A percentile compares a stretch with the other conserved stretches of the same genome.
Evolutionary conservation across 2,888 invertebrate species (phyloP).

Genomic region (Bellardia pandia): DNA sequence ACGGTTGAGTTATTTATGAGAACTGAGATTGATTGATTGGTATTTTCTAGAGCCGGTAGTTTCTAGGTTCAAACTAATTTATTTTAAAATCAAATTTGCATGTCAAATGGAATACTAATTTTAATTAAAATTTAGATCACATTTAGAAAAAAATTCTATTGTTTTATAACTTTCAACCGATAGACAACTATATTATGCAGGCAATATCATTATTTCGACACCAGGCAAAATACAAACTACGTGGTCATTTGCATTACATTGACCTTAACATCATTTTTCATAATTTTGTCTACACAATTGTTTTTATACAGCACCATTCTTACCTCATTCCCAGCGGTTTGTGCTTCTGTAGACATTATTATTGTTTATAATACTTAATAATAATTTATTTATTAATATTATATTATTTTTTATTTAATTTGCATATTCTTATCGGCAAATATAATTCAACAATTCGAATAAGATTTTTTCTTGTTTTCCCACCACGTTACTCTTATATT

Average conservation of each 20-base stretch:
- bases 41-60: too few species aligned
- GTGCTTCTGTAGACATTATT: conserved; percentile 69
- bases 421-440: conserved; percentile 27
- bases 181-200: neutral
- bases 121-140: too few species aligned
- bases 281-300: conserved; percentile 25
- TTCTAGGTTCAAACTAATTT: too few species aligned
- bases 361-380: conserved; percentile 26
- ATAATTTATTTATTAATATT: too few species aligned
- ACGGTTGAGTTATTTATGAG: too few species aligned
- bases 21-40: too few species aligned
- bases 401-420: conserved; percentile 24
- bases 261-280: conserved; percentile 61
- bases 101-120: too few species aligned
- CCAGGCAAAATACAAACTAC: conserved; percentile 17
- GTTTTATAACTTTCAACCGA: neutral
- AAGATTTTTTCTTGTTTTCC: neutral
- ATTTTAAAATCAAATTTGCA: too few species aligned
- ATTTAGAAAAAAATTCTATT: too few species aligned
- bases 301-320: conserved; percentile 24
- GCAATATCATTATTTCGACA: conserved; percentile 50
- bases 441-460: conserved; percentile 34
- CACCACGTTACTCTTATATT: conserved; percentile 50
- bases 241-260: conserved; percentile 55
- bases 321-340: conserved; percentile 68